These are phyloP conservation scores for Pectinophora gossypiella DNA, from an alignment of 1,140 invertebrate genomes.

Conservation along the genomic window DNA sequence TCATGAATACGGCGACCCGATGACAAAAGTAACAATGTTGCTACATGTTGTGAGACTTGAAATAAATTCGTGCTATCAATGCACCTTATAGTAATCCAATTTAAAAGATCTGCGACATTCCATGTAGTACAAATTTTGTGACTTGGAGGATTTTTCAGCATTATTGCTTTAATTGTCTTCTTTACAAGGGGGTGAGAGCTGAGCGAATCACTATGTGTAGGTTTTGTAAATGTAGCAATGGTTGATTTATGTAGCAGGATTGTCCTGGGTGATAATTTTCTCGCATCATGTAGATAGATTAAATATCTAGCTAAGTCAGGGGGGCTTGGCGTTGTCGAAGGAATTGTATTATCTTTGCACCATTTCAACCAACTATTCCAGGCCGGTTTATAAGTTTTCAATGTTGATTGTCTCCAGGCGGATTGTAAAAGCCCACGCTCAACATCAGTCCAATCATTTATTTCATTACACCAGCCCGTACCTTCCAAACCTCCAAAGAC, in stretches of 20 bases:
- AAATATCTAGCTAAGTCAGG: background rate
- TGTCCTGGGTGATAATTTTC: background rate
- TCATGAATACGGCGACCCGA: constrained; percentile 4
- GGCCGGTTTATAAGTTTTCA: background rate
- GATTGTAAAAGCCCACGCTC: background rate
- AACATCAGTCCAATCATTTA: background rate
- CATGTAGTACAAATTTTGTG: background rate
- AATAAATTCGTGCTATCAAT: background rate
- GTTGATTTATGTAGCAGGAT: background rate
- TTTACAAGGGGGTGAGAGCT: background rate
- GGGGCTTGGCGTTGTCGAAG: background rate
- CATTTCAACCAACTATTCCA: background rate
- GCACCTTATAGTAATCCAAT: background rate
- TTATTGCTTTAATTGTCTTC: background rate
- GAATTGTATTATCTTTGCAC: background rate
- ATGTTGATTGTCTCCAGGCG: background rate
- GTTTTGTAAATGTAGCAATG: background rate
- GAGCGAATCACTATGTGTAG: background rate
- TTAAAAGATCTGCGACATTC: background rate
- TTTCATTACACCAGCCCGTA: background rate
- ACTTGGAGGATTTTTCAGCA: background rate
- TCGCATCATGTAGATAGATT: background rate
- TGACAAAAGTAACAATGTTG: background rate
- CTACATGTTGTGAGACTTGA: background rate
- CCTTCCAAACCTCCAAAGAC: background rate